Base-by-base conservation (phyloP, 2,888 invertebrate genomes). In the Cheilosia impressa region DNA sequence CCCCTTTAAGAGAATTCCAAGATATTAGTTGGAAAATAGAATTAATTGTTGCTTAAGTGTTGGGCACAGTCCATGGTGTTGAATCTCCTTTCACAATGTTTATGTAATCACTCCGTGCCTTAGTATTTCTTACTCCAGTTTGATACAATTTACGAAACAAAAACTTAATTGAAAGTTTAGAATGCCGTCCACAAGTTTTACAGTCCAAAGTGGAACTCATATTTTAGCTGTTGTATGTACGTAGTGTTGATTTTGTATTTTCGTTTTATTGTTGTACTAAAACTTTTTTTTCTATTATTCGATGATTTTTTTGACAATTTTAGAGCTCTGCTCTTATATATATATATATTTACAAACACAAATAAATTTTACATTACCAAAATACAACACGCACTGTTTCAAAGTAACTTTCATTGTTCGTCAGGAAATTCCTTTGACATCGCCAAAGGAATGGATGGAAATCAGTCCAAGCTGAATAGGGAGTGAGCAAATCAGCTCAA, bases 171-270 rank as follows among this genome's bases (percentile, higher is more conserved):
- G 17, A n/a, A 78, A 45, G 60, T 65, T 68, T 66, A 52, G 38
- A 68, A 81, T 85, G 53, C 81, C 85, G 81, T 68, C 85, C 85
- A 85, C 53, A 76, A 72, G 66, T 85, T 72, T 50, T 57, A 66
- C 24, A 5, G 22, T n/a, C 0, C 13, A 24, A 72, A 52, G 43
- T 6, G 31, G 55, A 63, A 58, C 45, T 62, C 52, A 31, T 73
- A 68, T 53, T 47, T 13, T 72, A 73, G 55, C 13, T 58, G 34
- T 47, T 57, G 27, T 45, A 52, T 52, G 73, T 66, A 24, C 24
- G 45, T 60, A 76, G 34, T 52, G 45, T 31, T 62, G 68, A 45
- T 34, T 53, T 60, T 19, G 10, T 13, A 31, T 66, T 43, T 17
- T 52, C 45, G 24, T 63, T 68, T 62, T 68, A 47, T 57, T 72